Evolutionary conservation across 2,888 invertebrate genomes (phyloP).

Genomic region (Helicoverpa assulta): DNA sequence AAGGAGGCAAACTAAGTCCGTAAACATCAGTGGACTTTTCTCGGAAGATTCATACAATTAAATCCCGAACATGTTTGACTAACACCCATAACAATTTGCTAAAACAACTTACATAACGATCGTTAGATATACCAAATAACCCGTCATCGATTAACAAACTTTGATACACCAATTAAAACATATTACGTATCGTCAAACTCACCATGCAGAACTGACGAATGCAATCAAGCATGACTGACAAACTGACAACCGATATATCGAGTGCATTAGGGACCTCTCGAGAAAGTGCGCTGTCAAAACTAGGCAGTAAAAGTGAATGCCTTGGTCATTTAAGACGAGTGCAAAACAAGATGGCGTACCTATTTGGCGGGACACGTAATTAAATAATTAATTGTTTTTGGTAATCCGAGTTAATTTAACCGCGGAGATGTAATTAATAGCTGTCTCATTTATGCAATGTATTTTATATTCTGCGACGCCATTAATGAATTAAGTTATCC

Average conservation of each 20-base stretch:
- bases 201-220: slow-evolving; percentile 50
- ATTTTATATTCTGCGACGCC: slow-evolving; percentile 32
- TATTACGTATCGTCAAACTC: slow-evolving; percentile 37
- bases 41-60: neutral
- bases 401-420: slow-evolving; percentile 58
- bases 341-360: slow-evolving; percentile 61
- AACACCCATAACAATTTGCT: neutral
- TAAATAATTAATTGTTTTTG: slow-evolving; percentile 60
- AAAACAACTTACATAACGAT: neutral
- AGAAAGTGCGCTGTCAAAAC: slow-evolving; percentile 63
- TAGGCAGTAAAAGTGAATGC: slow-evolving; percentile 62
- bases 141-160: slow-evolving; percentile 16
- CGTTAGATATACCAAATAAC: slow-evolving; percentile 5
- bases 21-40: too few relatives aligned
- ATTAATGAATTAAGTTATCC: slow-evolving; percentile 50
- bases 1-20: too few relatives aligned
- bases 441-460: slow-evolving; percentile 45
- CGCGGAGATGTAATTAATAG: slow-evolving; percentile 62
- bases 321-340: slow-evolving; percentile 45
- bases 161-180: slow-evolving; percentile 28
- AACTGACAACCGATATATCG: slow-evolving; percentile 42
- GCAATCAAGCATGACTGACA: too few relatives aligned
- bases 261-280: slow-evolving; percentile 52
- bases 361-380: slow-evolving; percentile 50
- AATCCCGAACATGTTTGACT: neutral